Conservation (phyloP, 2,888 invertebrate species). For the Noctua janthe region DNA sequence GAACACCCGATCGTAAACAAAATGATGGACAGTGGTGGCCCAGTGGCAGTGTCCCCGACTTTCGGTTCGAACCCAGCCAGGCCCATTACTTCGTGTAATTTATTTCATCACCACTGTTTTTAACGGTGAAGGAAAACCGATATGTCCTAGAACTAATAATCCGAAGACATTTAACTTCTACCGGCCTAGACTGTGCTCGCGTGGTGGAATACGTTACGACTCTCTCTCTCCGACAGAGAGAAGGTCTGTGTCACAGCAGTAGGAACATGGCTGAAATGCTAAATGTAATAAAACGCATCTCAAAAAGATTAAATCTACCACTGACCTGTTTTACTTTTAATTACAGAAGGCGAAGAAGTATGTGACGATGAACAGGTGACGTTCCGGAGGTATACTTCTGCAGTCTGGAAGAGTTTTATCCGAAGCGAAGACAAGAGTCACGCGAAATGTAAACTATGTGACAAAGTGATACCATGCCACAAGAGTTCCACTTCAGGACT, state of each 20-base stretch:
- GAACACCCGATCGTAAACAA: neutral
- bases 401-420: slow-evolving; percentile 17
- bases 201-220: neutral
- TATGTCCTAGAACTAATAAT: neutral
- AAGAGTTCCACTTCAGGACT: slow-evolving; percentile 13
- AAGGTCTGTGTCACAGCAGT: neutral
- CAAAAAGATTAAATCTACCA: neutral
- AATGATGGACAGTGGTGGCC: neutral
- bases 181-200: neutral
- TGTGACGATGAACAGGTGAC: neutral
- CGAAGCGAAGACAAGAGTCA: slow-evolving; percentile 3
- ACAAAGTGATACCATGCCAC: slow-evolving; percentile 3
- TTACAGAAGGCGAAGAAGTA: neutral
- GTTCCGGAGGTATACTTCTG: slow-evolving; percentile 1
- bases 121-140: neutral
- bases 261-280: neutral
- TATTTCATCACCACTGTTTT: neutral
- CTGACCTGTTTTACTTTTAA: neutral
- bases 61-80: neutral
- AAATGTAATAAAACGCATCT: neutral
- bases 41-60: neutral
- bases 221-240: neutral
- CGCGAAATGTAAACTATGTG: slow-evolving; percentile 26
- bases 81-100: neutral
- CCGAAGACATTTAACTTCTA: neutral